Evolutionary conservation across 2,113 vertebrate species (phyloP).

Genomic region (Misgurnus mizolepis): DNA sequence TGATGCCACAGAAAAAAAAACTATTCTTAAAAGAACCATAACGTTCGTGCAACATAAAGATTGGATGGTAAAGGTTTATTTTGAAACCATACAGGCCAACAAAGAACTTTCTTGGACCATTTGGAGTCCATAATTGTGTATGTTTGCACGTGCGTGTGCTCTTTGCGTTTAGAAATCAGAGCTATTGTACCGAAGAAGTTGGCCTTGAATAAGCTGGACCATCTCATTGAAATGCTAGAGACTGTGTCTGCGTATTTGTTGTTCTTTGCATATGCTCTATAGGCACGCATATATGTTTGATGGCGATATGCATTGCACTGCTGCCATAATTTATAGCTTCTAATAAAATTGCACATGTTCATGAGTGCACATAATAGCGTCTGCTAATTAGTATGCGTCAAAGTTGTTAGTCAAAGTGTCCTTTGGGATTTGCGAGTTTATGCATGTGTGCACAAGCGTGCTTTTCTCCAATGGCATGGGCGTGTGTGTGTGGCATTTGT

Average conservation of each 20-base stretch:
- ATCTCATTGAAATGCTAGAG: constrained; percentile 22
- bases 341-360: constrained; percentile 1
- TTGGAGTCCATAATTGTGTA: not conserved
- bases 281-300: not conserved
- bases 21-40: too few relatives aligned
- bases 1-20: too few relatives aligned
- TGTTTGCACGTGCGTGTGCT: constrained; percentile 4
- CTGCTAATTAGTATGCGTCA: constrained; percentile 17
- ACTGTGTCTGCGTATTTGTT: not conserved
- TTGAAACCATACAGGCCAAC: too few relatives aligned
- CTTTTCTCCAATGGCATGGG: not conserved
- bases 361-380: not conserved
- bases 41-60: too few relatives aligned
- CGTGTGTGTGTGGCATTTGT: constrained; percentile 19
- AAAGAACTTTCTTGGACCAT: not conserved
- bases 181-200: constrained; percentile 22
- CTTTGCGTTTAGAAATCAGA: constrained; percentile 28
- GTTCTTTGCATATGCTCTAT: not conserved
- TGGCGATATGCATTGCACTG: not conserved
- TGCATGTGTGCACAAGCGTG: constrained; percentile 10
- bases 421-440: constrained; percentile 7
- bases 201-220: constrained; percentile 17
- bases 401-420: constrained; percentile 5
- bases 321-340: not conserved
- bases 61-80: too few relatives aligned